Evolutionary conservation across 2,113 vertebrate genomes (phyloP).

Genomic region (Cathartes aura): DNA sequence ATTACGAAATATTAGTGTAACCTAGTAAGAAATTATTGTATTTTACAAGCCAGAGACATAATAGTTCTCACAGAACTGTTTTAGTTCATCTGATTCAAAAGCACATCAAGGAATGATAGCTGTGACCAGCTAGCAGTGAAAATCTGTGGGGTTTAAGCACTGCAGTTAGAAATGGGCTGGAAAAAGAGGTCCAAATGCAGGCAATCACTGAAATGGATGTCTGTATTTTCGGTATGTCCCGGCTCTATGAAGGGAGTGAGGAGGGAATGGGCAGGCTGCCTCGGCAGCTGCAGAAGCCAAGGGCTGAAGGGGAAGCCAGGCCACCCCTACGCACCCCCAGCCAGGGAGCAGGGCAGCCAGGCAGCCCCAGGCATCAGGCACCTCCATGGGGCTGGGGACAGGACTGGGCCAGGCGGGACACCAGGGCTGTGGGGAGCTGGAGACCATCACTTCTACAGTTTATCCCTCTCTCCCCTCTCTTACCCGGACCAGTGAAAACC

Average conservation of each 20-base stretch:
- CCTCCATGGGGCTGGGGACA: fast-evolving
- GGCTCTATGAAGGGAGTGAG: background rate
- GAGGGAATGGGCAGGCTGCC: background rate
- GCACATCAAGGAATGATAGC: background rate
- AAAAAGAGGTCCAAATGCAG: background rate
- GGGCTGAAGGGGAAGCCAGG: background rate
- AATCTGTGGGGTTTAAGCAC: background rate
- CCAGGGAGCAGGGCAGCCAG: background rate
- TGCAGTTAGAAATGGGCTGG: background rate
- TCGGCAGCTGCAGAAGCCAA: fast-evolving
- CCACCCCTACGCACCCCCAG: background rate
- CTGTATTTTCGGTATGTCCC: fast-evolving
- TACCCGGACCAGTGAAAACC: background rate
- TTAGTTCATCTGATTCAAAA: conserved; percentile 27
- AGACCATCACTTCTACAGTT: background rate
- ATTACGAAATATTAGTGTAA: conserved; percentile 75
- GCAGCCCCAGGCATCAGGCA: background rate
- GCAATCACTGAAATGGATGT: fast-evolving
- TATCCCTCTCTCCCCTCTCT: background rate
- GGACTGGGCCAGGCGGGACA: fast-evolving
- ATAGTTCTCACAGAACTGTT: conserved; percentile 44
- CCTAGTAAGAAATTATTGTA: conserved; percentile 60
- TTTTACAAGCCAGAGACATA: conserved; percentile 60
- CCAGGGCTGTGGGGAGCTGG: background rate
- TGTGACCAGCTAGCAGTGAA: background rate